phyloP scores from a whole-genome alignment of 2,797 vertebrate species.

The Odontamblyopus lacepedii region DNA sequence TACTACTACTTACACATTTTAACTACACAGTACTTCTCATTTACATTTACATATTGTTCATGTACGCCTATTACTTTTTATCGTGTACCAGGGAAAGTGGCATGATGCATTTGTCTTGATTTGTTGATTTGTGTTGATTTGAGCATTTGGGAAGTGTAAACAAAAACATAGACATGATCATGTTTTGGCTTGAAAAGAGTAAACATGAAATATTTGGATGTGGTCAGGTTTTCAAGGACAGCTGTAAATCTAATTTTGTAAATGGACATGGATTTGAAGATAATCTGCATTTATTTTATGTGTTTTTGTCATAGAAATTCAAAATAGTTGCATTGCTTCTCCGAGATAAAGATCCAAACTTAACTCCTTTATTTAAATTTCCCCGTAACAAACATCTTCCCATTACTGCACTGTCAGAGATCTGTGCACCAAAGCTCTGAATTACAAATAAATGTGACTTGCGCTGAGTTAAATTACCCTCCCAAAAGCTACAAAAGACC shows the following conservation, averaged over 20 bases:
- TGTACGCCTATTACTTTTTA: no score
- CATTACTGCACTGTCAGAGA: conserved; percentile 5
- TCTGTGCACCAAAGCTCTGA: conserved; percentile 15
- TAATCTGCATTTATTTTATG: neutral
- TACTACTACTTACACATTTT: neutral
- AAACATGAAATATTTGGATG: no score
- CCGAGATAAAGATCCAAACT: neutral
- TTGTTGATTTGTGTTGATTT: neutral
- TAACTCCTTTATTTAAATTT: conserved; percentile 1
- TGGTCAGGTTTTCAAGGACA: neutral
- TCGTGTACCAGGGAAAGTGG: no score
- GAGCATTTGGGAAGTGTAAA: neutral
- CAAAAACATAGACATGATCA: no score
- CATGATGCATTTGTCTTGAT: neutral
- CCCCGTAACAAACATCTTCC: conserved; percentile 8
- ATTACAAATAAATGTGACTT: conserved; percentile 40
- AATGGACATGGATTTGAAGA: neutral
- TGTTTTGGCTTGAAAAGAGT: no score
- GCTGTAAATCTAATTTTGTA: neutral
- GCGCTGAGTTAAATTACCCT: conserved; percentile 43
- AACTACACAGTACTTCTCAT: no score
- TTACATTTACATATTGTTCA: no score
- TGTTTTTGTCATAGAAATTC: neutral
- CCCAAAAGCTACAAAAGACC: conserved; percentile 33
- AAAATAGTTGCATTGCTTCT: conserved; percentile 4